phyloP scores from a whole-genome alignment of 2,113 vertebrate genomes.

The mouse (Mus musculus) region GRCm39 chr6:87339501-87340000 shows the following conservation, averaged over 20 bases:
- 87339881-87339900: not conserved
- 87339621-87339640: not conserved
- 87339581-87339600: not conserved
- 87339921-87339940: constrained; percentile 5
- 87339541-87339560: not conserved
- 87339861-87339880: not conserved
- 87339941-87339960: not conserved
- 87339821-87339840: not conserved
- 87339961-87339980: not conserved
- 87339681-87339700: not conserved
- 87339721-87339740: not conserved
- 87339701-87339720: not conserved
- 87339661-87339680: not conserved
- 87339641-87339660: not conserved
- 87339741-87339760: not conserved
- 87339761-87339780: not conserved
- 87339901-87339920: not conserved
- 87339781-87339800: not conserved
- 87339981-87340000: not conserved
- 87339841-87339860: not conserved
- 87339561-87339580: not conserved
- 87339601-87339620: not conserved
- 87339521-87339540: not conserved
- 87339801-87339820: not conserved
- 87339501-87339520: not conserved